Evolutionary conservation across 2,797 vertebrate genomes (phyloP).

Genomic region (Leptatherina wallacei): DNA sequence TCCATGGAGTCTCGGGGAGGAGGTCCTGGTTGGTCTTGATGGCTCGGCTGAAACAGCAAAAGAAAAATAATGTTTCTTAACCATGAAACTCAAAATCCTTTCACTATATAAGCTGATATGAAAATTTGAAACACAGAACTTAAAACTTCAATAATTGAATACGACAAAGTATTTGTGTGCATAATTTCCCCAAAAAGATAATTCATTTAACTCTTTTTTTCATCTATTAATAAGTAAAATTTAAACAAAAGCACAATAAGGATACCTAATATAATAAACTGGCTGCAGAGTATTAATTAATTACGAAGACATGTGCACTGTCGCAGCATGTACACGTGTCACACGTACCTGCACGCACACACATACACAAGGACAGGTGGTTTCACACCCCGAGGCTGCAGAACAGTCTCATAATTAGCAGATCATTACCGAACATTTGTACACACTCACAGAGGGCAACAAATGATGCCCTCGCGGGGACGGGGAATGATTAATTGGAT

Average conservation of each 20-base stretch:
- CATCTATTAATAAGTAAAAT: slow-evolving; percentile 12
- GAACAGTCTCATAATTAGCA: slow-evolving; percentile 61
- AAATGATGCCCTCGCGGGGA: slow-evolving; percentile 58
- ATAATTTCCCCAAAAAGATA: not conserved
- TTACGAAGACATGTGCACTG: slow-evolving; percentile 13
- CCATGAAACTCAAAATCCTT: not conserved
- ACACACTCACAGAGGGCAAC: slow-evolving; percentile 37
- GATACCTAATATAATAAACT: slow-evolving; percentile 30
- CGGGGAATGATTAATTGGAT: slow-evolving; percentile 51
- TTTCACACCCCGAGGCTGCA: slow-evolving; percentile 44
- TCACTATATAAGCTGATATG: not conserved
- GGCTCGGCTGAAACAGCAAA: slow-evolving; percentile 87
- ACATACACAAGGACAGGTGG: slow-evolving; percentile 53
- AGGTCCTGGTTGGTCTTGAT: slow-evolving; percentile 99
- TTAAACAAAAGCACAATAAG: slow-evolving; percentile 33
- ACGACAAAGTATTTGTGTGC: not conserved
- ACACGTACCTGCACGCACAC: slow-evolving; percentile 28
- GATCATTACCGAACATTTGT: slow-evolving; percentile 57
- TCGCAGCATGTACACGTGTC: slow-evolving; percentile 52
- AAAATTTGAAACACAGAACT: no score
- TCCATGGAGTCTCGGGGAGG: slow-evolving; percentile 95
- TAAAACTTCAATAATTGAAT: not conserved
- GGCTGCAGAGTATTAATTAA: slow-evolving; percentile 32
- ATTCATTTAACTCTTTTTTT: slow-evolving; percentile 11
- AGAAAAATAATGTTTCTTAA: not conserved